Evolutionary conservation across 2,888 invertebrate species (phyloP), one percentile per base, ranked within the genome.

Genomic region (Polydrusus cervinus): DNA sequence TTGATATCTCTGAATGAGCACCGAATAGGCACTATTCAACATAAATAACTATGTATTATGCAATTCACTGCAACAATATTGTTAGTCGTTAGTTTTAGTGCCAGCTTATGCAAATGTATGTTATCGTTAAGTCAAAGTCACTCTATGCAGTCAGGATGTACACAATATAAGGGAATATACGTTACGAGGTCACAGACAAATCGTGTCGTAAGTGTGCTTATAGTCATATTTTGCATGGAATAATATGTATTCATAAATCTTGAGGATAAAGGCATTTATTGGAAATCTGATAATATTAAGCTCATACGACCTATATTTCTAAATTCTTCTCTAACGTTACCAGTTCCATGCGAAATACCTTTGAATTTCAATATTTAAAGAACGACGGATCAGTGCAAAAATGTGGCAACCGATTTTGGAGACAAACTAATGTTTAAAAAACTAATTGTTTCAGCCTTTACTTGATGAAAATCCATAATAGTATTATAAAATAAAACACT

Each of bases 101-200:
- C 55, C 6, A 14, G 34, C 55, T 55, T 34, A 55, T 55, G 55
- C 34, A 34, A 55, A 55, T 55, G 14, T 8, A n/a, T 55, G 34
- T 14, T 14, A 55, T 3, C 14, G 55, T 55, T 30, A 53, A 30
- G 25, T 53, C 30, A 40, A 55, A 30, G 55, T 55, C 25, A 30
- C n/a, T 11, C 20, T n/a, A 1, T 55, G 8, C n/a, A 34, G 14
- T 34, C 55, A 34, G 34, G 55, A 55, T 55, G 55, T 34, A 34
- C 34, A 55, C 3, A 25, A 25, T 34, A 55, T 14, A 13, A 30
- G 11, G 34, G 14, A 55, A 14, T n/a, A 7, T 7, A 55, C n/a
- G n/a, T n/a, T 13, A 55, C 30, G 55, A 55, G 55, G 55, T 53
- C 55, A 55, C 34, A 55, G 8, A 30, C 30, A 43, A n/a, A 13